Percentiles rank a stretch among this genome's conserved stretches.
Conservation (phyloP, 2,113 vertebrate species). For the Plectropomus leopardus region DNA sequence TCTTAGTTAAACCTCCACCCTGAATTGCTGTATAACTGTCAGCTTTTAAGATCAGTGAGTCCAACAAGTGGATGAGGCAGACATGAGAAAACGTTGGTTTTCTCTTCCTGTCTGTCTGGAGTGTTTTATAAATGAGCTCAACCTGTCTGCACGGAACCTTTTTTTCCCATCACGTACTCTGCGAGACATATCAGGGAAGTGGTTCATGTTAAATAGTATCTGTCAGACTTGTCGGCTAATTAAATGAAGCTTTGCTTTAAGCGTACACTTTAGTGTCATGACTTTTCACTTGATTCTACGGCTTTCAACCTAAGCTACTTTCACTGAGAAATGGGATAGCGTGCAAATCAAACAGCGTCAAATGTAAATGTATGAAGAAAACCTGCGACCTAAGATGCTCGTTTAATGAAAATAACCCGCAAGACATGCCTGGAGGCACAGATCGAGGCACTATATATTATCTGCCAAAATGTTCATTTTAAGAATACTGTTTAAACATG, state of each 20-base stretch:
- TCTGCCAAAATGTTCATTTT: slow-evolving; percentile 57
- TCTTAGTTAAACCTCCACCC: slow-evolving; percentile 46
- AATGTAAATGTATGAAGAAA: slow-evolving; percentile 47
- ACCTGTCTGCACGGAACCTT: slow-evolving; percentile 58
- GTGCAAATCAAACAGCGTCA: slow-evolving; percentile 56
- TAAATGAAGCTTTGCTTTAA: slow-evolving; percentile 74
- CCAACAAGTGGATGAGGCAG: slow-evolving; percentile 68
- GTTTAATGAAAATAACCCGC: slow-evolving; percentile 59
- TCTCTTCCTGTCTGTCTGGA: slow-evolving; percentile 61
- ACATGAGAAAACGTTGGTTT: slow-evolving; percentile 53
- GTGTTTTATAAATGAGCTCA: slow-evolving; percentile 69
- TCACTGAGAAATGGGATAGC: slow-evolving; percentile 25
- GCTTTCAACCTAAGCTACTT: slow-evolving; percentile 58
- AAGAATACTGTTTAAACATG: slow-evolving; percentile 45
- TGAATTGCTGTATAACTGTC: slow-evolving; percentile 44
- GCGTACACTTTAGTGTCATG: slow-evolving; percentile 54
- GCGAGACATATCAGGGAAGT: slow-evolving; percentile 62
- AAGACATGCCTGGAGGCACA: slow-evolving; percentile 58
- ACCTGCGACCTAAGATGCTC: slow-evolving; percentile 36
- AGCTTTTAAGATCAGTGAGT: slow-evolving; percentile 57
- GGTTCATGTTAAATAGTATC: slow-evolving; percentile 77
- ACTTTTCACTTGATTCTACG: slow-evolving; percentile 65
- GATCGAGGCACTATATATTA: slow-evolving; percentile 44
- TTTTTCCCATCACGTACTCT: slow-evolving; percentile 56
- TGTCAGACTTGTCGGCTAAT: slow-evolving; percentile 78